Evolutionary conservation across 2,797 vertebrate genomes (phyloP).

Genomic region (Gymnoscopelus braueri): DNA sequence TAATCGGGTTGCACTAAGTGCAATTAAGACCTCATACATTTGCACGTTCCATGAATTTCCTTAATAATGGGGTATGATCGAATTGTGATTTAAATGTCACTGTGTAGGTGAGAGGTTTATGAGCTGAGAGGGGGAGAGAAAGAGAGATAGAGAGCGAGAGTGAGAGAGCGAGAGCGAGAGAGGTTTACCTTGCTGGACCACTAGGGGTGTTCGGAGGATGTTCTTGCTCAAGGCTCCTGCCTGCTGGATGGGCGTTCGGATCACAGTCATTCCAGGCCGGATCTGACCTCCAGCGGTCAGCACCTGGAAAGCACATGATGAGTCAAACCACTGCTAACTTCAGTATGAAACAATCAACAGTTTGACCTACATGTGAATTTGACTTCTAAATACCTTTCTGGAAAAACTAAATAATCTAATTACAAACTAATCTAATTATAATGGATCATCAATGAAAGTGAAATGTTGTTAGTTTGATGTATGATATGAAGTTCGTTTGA

Average conservation of each 20-base stretch:
- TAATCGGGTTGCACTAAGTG: too few relatives aligned
- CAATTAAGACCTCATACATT: too few relatives aligned
- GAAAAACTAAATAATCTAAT: too few relatives aligned
- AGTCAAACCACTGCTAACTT: neutral
- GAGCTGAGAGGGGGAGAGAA: neutral
- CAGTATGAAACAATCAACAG: neutral
- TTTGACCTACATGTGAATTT: too few relatives aligned
- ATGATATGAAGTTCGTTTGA: too few relatives aligned
- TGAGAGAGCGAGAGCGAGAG: slow-evolving; percentile 10
- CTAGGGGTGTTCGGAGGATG: slow-evolving; percentile 90
- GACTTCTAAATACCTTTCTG: too few relatives aligned
- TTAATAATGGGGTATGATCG: neutral
- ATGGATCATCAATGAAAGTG: too few relatives aligned
- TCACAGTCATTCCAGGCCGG: slow-evolving; percentile 93
- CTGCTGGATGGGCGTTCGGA: slow-evolving; percentile 91
- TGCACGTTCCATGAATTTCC: too few relatives aligned
- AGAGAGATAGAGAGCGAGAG: slow-evolving; percentile 12
- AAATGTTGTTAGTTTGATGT: too few relatives aligned
- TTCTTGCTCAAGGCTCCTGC: slow-evolving; percentile 88
- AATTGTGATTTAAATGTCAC: neutral
- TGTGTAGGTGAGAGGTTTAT: neutral
- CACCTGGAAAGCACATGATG: slow-evolving; percentile 75
- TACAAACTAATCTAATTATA: too few relatives aligned
- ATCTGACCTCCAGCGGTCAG: slow-evolving; percentile 86
- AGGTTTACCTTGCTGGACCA: slow-evolving; percentile 93